phyloP scores from a whole-genome alignment of 2,113 vertebrate species.

The Antechinus flavipes region DNA sequence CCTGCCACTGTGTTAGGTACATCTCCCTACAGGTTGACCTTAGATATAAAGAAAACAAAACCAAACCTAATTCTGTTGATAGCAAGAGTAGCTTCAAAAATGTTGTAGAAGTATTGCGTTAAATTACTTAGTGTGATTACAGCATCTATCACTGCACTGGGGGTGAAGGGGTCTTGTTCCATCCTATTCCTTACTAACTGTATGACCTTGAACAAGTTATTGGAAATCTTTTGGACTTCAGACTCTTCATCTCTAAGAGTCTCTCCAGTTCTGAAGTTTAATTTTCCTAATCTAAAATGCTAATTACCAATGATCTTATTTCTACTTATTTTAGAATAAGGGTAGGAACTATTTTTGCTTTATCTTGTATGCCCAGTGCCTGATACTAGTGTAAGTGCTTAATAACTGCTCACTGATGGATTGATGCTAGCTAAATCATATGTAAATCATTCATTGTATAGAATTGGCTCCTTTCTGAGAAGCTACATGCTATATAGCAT shows the following conservation, averaged over 20 bases:
- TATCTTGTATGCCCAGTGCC: not conserved
- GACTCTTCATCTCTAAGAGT: not conserved
- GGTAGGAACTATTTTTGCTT: not conserved
- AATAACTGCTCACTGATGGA: not conserved
- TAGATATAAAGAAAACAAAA: not conserved
- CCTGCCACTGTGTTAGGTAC: not conserved
- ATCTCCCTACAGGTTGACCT: not conserved
- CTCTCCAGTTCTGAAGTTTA: not conserved
- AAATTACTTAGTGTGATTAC: not conserved
- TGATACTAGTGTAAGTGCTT: not conserved
- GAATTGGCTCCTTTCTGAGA: not conserved
- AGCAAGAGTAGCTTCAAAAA: not conserved
- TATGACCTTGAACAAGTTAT: not conserved
- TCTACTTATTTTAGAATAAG: not conserved
- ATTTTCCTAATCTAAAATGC: not conserved
- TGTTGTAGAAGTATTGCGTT: not conserved
- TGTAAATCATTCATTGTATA: not conserved
- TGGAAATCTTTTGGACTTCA: not conserved
- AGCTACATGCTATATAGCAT: slow-evolving; percentile 58
- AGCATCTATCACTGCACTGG: not conserved
- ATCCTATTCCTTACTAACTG: not conserved
- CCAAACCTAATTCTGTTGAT: not conserved
- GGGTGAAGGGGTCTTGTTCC: not conserved
- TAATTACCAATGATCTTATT: not conserved
- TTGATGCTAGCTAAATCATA: not conserved